Base-by-base conservation (phyloP, 1,140 invertebrate genomes). In the Samia ricini region DNA sequence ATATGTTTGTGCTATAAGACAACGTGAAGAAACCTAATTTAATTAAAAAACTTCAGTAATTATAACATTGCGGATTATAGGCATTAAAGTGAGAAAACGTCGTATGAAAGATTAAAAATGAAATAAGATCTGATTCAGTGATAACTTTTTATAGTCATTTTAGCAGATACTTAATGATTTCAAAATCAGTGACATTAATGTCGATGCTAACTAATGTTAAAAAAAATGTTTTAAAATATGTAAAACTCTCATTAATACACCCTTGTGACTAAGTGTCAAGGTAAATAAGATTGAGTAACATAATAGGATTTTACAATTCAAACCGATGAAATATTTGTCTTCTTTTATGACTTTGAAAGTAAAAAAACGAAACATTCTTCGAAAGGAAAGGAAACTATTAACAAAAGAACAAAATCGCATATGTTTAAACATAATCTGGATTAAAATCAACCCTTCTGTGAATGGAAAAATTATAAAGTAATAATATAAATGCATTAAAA, bases 401-500 rank as follows among this genome's bases (percentile, higher is more conserved):
- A 83, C 78, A 89, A 84, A 82, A 76, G 72, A 69, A 63, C 52
- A 65, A 52, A 76, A 73, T 73, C 74, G 72, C 72, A 69, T 71
- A 70, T 71, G 74, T 65, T 71, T 77, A 72, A 79, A 80, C 74
- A 74, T 80, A 81, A 81, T 74, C 69, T 69, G 81, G 82, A 86
- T 90, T 85, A 85, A 83, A 84, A 79, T 71, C 77, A 89, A 85
- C 85, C 83, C 84, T 88, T 89, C 79, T 79, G 79, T 75, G 70
- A 81, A 85, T 82, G 74, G 74, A 74, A 76, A 88, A 87, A 87
- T 87, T 88, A 87, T 86, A 87, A 89, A 87, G 72, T 67, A 83
- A 83, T 82, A 69, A 81, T 66, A 86, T 87, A 89, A 88, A 87
- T 72, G 85, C 79, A 89, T 89, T 89, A 89, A 83, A 72, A 79